These are phyloP conservation scores for Drosophila ezoana DNA, from an alignment of 2,888 invertebrate species.

Conservation along the genomic window DNA sequence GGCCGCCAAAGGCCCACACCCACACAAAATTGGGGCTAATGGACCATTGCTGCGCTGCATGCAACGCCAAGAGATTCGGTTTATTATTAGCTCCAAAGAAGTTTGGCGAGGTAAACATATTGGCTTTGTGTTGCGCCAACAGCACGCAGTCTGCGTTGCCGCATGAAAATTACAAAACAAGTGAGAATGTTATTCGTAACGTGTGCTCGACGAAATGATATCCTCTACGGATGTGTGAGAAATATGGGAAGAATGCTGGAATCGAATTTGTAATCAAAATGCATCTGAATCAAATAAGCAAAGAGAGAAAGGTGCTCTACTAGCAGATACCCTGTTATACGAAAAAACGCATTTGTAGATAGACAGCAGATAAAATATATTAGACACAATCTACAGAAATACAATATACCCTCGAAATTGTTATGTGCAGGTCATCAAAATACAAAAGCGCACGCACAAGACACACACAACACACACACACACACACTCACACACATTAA, in stretches of 20 bases:
- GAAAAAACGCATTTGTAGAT: neutral
- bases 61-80: conserved; percentile 44
- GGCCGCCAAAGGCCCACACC: conserved; percentile 27
- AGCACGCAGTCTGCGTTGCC: conserved; percentile 34
- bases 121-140: conserved; percentile 61
- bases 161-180: conserved; percentile 40
- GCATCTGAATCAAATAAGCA: neutral
- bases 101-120: conserved; percentile 71
- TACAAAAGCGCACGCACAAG: conserved; percentile 11
- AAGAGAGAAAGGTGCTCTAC: neutral
- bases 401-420: neutral
- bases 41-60: conserved; percentile 68
- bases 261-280: neutral
- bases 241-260: too few relatives aligned
- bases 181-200: conserved; percentile 1
- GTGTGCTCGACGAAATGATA: neutral
- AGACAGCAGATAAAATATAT: neutral
- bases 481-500: conserved; percentile 29
- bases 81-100: conserved; percentile 74
- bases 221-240: neutral
- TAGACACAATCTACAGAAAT: neutral
- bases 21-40: conserved; percentile 67
- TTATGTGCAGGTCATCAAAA: conserved; percentile 9
- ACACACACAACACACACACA: too few relatives aligned
- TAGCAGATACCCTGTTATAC: too few relatives aligned